These are phyloP conservation scores for Tridacna crocea DNA, from an alignment of 2,888 invertebrate genomes.

Conservation along the genomic window DNA sequence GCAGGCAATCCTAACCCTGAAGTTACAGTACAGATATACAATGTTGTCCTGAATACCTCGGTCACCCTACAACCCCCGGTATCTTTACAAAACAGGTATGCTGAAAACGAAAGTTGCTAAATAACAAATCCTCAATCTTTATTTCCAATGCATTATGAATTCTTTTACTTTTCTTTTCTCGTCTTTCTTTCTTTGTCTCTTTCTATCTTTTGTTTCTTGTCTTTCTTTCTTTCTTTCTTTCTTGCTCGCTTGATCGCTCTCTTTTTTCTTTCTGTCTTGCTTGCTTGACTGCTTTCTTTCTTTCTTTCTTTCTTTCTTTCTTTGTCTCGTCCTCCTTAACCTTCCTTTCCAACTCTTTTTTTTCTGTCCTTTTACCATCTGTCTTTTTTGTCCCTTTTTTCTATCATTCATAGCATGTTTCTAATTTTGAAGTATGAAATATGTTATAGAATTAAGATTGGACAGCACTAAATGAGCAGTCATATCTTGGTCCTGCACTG, in stretches of 20 bases:
- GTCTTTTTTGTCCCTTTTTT: neutral
- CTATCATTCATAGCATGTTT: too few relatives aligned
- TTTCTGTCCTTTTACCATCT: neutral
- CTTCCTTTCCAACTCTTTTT: neutral
- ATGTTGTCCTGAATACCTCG: constrained; percentile 86
- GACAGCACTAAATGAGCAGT: too few relatives aligned
- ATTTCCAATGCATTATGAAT: too few relatives aligned
- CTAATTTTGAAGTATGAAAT: too few relatives aligned
- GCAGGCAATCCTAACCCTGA: constrained; percentile 88
- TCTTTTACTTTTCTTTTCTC: neutral
- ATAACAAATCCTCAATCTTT: too few relatives aligned
- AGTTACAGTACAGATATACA: constrained; percentile 92
- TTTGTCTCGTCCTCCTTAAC: neutral
- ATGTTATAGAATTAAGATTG: too few relatives aligned
- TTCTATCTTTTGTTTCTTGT: neutral
- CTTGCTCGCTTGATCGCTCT: neutral
- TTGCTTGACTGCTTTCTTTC: neutral
- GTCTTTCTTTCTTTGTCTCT: neutral
- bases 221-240: neutral
- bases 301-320: neutral
- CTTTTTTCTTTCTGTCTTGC: neutral
- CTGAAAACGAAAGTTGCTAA: neutral
- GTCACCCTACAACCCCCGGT: constrained; percentile 66
- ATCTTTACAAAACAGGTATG: constrained; percentile 68
- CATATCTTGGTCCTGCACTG: too few relatives aligned